These are phyloP conservation scores for Megaceryle maxima DNA, from an alignment of 2,113 vertebrate genomes.

Conservation along the genomic window DNA sequence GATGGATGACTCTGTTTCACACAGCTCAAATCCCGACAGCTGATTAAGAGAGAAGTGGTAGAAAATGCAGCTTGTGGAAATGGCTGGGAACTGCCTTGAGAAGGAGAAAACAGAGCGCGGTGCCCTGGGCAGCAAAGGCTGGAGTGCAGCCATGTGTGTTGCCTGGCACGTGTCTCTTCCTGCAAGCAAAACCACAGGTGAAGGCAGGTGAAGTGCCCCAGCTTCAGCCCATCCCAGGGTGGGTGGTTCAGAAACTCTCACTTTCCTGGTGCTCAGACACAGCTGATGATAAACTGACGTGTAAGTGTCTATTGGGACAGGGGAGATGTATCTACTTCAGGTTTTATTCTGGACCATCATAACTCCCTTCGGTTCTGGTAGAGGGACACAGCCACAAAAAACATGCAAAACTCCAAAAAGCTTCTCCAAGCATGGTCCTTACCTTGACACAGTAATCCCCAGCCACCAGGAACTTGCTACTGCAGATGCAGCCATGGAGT, in stretches of 20 bases:
- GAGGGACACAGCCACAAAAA: background rate
- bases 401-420: background rate
- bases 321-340: background rate
- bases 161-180: fast-evolving
- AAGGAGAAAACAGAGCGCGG: fast-evolving
- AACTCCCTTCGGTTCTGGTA: background rate
- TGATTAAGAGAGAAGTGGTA: conserved; percentile 28
- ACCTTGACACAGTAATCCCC: conserved; percentile 86
- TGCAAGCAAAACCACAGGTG: background rate
- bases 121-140: background rate
- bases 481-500: conserved; percentile 84
- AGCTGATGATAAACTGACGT: background rate
- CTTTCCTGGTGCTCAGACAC: background rate
- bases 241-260: background rate
- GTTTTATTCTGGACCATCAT: background rate
- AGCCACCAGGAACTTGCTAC: conserved; percentile 85
- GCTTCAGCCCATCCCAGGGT: background rate
- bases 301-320: background rate
- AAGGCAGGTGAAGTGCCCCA: background rate
- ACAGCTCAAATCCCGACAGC: conserved; percentile 86
- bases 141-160: background rate
- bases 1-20: conserved; percentile 85
- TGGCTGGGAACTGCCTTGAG: background rate
- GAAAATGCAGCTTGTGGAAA: background rate
- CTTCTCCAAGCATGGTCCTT: background rate